Conservation (phyloP, 1,140 invertebrate genomes). For the Acromyrmex charruanus region DNA sequence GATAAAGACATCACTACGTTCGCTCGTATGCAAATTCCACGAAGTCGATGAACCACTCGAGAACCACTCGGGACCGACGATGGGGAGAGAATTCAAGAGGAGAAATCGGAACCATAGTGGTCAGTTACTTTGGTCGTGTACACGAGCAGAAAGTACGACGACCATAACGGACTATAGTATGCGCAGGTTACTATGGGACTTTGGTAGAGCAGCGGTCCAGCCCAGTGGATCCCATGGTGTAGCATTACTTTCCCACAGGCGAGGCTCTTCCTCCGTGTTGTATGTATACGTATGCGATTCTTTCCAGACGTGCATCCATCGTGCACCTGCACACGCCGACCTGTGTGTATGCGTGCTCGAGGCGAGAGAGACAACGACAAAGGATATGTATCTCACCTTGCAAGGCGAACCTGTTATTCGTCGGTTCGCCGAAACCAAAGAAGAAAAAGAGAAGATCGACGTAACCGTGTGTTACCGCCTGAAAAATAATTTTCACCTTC, state of each 20-base stretch:
- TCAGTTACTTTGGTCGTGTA: conserved; percentile 71
- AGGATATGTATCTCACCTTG: conserved; percentile 80
- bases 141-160: conserved; percentile 47
- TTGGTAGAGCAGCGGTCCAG: conserved; percentile 82
- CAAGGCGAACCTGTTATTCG: conserved; percentile 81
- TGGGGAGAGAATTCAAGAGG: neutral
- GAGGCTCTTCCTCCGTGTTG: conserved; percentile 68
- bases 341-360: conserved; percentile 8
- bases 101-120: conserved; percentile 79
- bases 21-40: conserved; percentile 16
- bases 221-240: conserved; percentile 83
- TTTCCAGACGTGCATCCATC: conserved; percentile 72
- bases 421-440: conserved; percentile 63
- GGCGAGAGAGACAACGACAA: conserved; percentile 39
- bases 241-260: conserved; percentile 85
- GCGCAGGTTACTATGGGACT: conserved; percentile 78
- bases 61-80: conserved; percentile 8
- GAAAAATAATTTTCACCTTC: conserved; percentile 73
- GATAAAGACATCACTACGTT: conserved; percentile 4
- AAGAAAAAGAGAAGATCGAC: conserved; percentile 57
- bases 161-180: conserved; percentile 53
- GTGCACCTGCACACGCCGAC: conserved; percentile 68
- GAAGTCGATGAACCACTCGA: conserved; percentile 42
- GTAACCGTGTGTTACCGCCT: conserved; percentile 68
- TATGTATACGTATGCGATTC: conserved; percentile 69